A percentile compares a stretch with the other conserved stretches of the same genome.
Evolutionary conservation across 2,113 vertebrate genomes (phyloP).

Genomic region (Spheniscus mendiculus): DNA sequence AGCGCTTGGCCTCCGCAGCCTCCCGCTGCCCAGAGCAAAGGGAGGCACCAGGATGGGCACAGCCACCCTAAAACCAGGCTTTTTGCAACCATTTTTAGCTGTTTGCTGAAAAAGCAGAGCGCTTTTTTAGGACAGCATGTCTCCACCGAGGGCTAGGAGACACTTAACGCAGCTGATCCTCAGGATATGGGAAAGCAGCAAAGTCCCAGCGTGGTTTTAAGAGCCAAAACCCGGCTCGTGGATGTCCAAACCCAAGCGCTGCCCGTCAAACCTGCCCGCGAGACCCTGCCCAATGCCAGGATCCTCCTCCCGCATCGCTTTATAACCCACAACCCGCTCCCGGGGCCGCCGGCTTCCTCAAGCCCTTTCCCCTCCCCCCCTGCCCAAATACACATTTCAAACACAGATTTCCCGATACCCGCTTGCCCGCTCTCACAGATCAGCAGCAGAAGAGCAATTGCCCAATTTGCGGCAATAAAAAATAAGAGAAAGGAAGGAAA

Average conservation of each 20-base stretch:
- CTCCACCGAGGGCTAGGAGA: neutral
- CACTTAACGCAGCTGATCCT: neutral
- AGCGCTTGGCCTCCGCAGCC: neutral
- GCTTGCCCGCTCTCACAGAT: accelerated
- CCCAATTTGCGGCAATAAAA: neutral
- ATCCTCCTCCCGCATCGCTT: neutral
- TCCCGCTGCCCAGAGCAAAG: neutral
- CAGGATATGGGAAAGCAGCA: neutral
- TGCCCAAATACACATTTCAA: accelerated
- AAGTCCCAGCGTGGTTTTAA: neutral
- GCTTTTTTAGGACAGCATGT: neutral
- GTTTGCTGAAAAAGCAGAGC: neutral
- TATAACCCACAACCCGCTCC: too few species aligned
- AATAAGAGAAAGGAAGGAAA: neutral
- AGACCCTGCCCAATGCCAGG: accelerated
- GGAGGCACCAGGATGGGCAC: accelerated
- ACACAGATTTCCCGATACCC: neutral
- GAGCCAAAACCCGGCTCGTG: neutral
- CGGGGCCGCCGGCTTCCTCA: accelerated
- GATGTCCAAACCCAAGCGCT: neutral
- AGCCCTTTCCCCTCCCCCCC: too few species aligned
- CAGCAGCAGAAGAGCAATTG: neutral
- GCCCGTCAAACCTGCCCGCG: accelerated
- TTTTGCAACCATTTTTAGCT: neutral
- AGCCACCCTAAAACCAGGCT: neutral